Percentiles rank a stretch among this genome's conserved stretches.
Conservation (phyloP, 1,140 invertebrate genomes). For the Drosophila serrata region DNA sequence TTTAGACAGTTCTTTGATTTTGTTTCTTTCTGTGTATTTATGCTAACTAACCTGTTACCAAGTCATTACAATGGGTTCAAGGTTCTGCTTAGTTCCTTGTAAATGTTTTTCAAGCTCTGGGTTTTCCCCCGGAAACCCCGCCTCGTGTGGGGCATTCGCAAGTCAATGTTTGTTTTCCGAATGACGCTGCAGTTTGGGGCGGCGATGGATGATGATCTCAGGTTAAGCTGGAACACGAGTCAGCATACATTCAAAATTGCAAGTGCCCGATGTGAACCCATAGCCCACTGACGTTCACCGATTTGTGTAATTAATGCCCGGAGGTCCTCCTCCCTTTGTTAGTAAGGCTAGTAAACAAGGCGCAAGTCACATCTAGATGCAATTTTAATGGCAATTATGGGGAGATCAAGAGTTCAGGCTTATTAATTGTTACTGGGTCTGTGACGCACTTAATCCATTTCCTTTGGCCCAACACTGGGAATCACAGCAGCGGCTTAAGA, state of each 20-base stretch:
- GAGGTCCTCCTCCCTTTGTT: slow-evolving; percentile 37
- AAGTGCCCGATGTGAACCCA: slow-evolving; percentile 7
- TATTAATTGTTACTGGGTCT: slow-evolving; percentile 8
- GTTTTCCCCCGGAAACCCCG: slow-evolving; percentile 44
- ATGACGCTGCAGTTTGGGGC: slow-evolving; percentile 25
- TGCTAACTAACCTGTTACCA: slow-evolving; percentile 2
- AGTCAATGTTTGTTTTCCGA: slow-evolving; percentile 43
- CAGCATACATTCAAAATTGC: slow-evolving; percentile 22
- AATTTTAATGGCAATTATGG: slow-evolving; percentile 24
- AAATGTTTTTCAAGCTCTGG: slow-evolving; percentile 31
- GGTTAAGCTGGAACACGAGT: slow-evolving; percentile 8
- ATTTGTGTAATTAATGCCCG: slow-evolving; percentile 29
- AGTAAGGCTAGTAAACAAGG: slow-evolving; percentile 11
- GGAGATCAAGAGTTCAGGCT: slow-evolving; percentile 31
- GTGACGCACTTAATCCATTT: slow-evolving; percentile 31
- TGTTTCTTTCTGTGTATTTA: neutral
- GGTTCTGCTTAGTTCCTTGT: slow-evolving; percentile 37
- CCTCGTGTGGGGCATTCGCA: slow-evolving; percentile 1
- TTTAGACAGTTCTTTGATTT: neutral
- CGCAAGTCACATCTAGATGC: slow-evolving; percentile 6
- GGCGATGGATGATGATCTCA: slow-evolving; percentile 45
- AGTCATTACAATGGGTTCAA: slow-evolving; percentile 17
- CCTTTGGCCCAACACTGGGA: slow-evolving; percentile 26
- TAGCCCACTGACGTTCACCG: slow-evolving; percentile 3
- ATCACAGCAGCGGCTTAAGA: slow-evolving; percentile 29